phyloP scores from a whole-genome alignment of 2,113 vertebrate genomes.

The Zosterops pallidus region DNA sequence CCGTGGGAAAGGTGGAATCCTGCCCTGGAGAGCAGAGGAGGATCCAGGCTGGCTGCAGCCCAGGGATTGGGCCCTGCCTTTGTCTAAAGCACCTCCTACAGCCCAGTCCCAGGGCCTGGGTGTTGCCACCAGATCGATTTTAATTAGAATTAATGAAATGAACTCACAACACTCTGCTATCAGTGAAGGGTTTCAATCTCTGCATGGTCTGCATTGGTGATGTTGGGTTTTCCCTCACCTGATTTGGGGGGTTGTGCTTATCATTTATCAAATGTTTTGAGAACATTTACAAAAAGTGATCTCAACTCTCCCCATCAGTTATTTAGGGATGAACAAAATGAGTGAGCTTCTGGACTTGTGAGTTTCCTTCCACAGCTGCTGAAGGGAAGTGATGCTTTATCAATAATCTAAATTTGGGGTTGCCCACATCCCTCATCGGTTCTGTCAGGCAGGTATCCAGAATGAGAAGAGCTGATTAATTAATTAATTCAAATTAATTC shows the following conservation, averaged over 20 bases:
- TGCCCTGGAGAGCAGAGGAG: not conserved
- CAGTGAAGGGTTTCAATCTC: not conserved
- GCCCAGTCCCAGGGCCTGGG: not conserved
- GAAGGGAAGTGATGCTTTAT: not conserved
- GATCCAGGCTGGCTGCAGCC: not conserved
- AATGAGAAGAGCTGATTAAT: not conserved
- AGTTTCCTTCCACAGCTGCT: not conserved
- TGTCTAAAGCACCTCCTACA: not conserved
- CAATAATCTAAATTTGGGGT: not conserved
- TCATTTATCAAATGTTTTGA: not conserved
- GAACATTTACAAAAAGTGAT: accelerated
- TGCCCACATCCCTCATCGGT: not conserved
- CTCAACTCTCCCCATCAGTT: not conserved
- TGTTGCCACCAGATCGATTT: not conserved
- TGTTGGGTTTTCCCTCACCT: not conserved
- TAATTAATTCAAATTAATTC: not conserved
- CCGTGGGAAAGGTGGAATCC: not conserved
- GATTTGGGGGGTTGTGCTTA: not conserved
- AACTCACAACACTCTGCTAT: accelerated
- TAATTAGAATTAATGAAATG: not conserved
- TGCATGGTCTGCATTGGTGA: accelerated
- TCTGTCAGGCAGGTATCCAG: not conserved
- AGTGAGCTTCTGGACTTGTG: not conserved
- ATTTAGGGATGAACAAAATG: not conserved
- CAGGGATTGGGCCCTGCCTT: not conserved